Conservation (phyloP, 2,888 invertebrate species). For the Sinodicranocentrus sp. region DNA sequence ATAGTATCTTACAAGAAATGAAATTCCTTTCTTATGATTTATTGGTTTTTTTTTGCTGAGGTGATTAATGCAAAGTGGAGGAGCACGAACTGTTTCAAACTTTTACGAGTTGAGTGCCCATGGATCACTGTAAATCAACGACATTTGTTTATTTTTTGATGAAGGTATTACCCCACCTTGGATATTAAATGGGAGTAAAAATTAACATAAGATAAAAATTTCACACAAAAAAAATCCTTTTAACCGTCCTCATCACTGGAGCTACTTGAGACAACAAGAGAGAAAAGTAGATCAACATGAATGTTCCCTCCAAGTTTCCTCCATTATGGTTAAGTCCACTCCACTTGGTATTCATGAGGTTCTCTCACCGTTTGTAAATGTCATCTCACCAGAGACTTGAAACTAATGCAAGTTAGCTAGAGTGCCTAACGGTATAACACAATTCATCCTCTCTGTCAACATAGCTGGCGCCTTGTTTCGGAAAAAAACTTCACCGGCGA, state of each 20-base stretch:
- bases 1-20: not conserved
- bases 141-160: too few species aligned
- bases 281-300: too few species aligned
- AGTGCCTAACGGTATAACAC: not conserved
- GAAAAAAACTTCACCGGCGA: too few species aligned
- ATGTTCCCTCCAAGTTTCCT: too few species aligned
- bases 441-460: not conserved
- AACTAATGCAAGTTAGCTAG: conserved; percentile 2
- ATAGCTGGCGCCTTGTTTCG: not conserved
- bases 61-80: conserved; percentile 56
- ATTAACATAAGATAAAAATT: too few species aligned
- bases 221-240: too few species aligned
- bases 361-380: conserved; percentile 10
- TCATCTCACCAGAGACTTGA: not conserved
- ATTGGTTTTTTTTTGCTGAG: conserved; percentile 48
- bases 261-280: too few species aligned
- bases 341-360: too few species aligned
- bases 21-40: conserved; percentile 51
- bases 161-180: too few species aligned
- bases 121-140: conserved; percentile 5
- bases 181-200: too few species aligned
- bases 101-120: conserved; percentile 2
- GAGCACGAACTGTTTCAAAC: conserved; percentile 34
- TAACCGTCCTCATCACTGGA: too few species aligned
- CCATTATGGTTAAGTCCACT: too few species aligned